Percentiles rank a stretch among this genome's conserved stretches.
Conservation (phyloP, 1,140 invertebrate species). For the Monomorium pharaonis region DNA sequence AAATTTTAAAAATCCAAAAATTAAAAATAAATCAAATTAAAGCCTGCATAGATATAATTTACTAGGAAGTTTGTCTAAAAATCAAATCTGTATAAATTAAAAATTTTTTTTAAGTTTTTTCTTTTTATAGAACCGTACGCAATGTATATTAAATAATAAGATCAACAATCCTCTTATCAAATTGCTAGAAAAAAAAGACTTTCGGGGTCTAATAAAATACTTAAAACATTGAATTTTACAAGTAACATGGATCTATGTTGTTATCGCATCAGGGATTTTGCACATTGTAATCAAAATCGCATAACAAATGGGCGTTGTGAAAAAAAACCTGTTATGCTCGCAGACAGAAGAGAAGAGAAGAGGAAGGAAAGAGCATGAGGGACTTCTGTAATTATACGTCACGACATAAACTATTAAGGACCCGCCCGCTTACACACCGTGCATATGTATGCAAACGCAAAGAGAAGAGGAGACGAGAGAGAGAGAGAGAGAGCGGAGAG, state of each 20-base stretch:
- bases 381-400: background rate
- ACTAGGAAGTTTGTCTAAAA: background rate
- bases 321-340: background rate
- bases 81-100: no score
- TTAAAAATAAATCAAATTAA: background rate
- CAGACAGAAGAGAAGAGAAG: background rate
- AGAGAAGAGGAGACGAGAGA: no score
- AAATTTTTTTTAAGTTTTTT: no score
- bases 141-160: background rate
- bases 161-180: background rate
- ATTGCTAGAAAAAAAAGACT: background rate
- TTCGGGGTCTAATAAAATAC: background rate
- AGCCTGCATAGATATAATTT: background rate
- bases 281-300: background rate
- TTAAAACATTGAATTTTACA: background rate
- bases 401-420: slow-evolving; percentile 22
- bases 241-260: background rate
- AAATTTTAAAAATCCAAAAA: background rate
- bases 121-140: background rate
- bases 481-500: no score
- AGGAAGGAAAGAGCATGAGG: no score
- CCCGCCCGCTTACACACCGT: background rate
- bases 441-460: background rate
- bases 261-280: background rate
- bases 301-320: background rate